Percentiles rank a stretch among this genome's conserved stretches.
These are phyloP conservation scores for Pachliopta kotzebuea DNA, from an alignment of 2,888 invertebrate genomes.

Conservation along the genomic window DNA sequence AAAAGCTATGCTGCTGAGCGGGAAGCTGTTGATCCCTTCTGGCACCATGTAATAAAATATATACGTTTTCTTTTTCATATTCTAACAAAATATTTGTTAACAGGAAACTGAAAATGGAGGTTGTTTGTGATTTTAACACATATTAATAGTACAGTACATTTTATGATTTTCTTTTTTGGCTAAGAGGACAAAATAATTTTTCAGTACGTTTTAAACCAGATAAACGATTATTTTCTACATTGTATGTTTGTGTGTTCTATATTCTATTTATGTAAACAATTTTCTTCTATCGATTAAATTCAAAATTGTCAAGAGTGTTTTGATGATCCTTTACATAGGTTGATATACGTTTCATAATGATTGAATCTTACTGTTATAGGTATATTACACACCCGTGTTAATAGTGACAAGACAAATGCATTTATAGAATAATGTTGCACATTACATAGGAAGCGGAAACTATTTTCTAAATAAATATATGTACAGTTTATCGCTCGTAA, in stretches of 20 bases:
- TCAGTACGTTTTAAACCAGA: no score
- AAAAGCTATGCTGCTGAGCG: constrained; percentile 77
- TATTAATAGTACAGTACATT: no score
- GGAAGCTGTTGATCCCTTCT: constrained; percentile 82
- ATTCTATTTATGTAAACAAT: no score
- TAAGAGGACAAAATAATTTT: no score
- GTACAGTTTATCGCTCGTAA: neutral
- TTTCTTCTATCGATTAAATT: neutral
- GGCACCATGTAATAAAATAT: constrained; percentile 85
- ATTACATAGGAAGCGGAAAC: constrained; percentile 3
- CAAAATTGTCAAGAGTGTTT: neutral
- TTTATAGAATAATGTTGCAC: neutral
- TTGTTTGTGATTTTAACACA: no score
- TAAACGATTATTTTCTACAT: no score
- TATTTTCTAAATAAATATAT: neutral
- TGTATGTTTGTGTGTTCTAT: no score
- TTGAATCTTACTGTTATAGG: neutral
- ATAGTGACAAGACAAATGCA: neutral
- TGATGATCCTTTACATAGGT: neutral
- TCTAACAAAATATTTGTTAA: neutral
- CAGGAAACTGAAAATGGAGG: neutral
- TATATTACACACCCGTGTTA: neutral
- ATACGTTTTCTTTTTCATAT: neutral
- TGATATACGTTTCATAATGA: neutral
- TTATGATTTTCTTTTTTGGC: no score